Conservation (phyloP, 2,888 invertebrate genomes). For the Gordius sp. region DNA sequence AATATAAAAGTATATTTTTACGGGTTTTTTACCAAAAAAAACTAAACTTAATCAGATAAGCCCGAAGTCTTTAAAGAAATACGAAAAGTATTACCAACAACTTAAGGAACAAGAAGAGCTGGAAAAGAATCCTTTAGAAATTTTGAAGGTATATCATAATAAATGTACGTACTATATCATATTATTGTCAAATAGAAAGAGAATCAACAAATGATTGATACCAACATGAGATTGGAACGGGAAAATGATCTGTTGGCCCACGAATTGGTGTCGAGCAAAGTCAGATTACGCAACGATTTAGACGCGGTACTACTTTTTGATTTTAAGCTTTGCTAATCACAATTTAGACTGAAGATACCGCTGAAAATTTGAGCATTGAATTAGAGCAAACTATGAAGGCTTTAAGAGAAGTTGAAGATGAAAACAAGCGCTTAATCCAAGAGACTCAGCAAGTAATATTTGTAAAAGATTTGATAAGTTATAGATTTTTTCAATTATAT, state of each 20-base stretch:
- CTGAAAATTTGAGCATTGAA: conserved; percentile 29
- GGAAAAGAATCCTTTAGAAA: conserved; percentile 31
- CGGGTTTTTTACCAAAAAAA: background rate
- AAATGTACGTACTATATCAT: background rate
- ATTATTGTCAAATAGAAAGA: conserved; percentile 25
- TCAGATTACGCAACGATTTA: conserved; percentile 34
- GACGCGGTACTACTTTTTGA: conserved; percentile 24
- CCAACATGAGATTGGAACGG: conserved; percentile 35
- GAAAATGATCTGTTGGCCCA: conserved; percentile 38
- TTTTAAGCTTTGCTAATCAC: conserved; percentile 14
- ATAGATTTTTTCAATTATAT: too few relatives aligned
- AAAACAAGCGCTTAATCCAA: conserved; percentile 40
- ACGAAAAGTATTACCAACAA: conserved; percentile 59
- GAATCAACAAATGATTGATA: conserved; percentile 32
- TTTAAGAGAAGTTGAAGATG: conserved; percentile 44
- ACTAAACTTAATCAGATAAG: conserved; percentile 25
- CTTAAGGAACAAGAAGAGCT: conserved; percentile 37
- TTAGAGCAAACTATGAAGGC: conserved; percentile 28
- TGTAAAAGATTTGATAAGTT: too few relatives aligned
- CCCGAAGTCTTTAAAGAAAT: conserved; percentile 59
- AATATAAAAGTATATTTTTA: background rate
- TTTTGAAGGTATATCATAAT: conserved; percentile 28
- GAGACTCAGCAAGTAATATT: conserved; percentile 35
- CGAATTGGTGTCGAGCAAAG: conserved; percentile 35
- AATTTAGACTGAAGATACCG: conserved; percentile 30